phyloP scores from a whole-genome alignment of 1,140 invertebrate species.

The Sitobion miscanthi region DNA sequence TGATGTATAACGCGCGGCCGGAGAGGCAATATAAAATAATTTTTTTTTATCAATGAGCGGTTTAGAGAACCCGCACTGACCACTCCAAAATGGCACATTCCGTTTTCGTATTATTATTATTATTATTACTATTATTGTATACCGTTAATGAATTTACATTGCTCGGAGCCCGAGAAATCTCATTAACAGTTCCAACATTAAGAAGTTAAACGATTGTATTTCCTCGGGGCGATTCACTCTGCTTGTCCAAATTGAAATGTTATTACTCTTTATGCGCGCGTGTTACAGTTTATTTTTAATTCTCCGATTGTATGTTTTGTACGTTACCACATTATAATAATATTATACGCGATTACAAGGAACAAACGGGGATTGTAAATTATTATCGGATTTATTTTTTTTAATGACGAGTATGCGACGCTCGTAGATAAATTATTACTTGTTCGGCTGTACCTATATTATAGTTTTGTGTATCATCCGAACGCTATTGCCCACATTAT shows the following conservation, averaged over 20 bases:
- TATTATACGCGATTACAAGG: background rate
- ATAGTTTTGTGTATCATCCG: background rate
- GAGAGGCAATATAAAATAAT: background rate
- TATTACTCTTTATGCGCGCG: conserved; percentile 31
- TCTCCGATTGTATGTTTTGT: conserved; percentile 23
- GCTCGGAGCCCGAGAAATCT: conserved; percentile 24
- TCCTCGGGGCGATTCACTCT: background rate
- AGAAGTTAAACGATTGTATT: conserved; percentile 36
- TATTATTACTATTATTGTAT: background rate
- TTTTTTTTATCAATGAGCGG: background rate
- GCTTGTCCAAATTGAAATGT: conserved; percentile 38
- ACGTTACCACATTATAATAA: background rate
- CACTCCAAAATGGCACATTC: background rate
- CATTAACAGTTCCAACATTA: conserved; percentile 31
- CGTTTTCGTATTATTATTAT: background rate
- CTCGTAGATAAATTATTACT: background rate
- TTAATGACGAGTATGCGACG: background rate
- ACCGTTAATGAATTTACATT: background rate
- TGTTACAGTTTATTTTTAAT: conserved; percentile 4
- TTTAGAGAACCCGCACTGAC: background rate
- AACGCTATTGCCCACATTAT: background rate
- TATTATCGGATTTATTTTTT: conserved; percentile 1
- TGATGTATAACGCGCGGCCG: background rate
- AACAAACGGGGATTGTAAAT: background rate
- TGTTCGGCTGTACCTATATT: background rate